Evolutionary conservation across 1,140 invertebrate genomes (phyloP).

Genomic region (Polypedilum pembai): DNA sequence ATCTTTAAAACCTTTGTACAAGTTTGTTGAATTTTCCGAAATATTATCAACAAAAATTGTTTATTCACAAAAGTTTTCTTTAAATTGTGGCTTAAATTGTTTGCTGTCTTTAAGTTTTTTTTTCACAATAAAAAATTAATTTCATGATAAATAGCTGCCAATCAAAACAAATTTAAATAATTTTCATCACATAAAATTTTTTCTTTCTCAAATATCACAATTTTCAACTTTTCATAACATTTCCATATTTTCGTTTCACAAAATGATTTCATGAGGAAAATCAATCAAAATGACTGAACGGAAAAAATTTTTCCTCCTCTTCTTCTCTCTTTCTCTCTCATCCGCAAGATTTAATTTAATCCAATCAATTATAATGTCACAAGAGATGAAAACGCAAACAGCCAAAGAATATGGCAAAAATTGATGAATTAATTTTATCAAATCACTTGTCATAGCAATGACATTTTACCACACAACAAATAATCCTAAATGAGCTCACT

Average conservation of each 20-base stretch:
- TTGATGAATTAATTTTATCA: constrained; percentile 5
- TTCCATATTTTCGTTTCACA: background rate
- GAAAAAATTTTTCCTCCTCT: background rate
- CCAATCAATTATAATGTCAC: constrained; percentile 17
- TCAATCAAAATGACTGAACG: background rate
- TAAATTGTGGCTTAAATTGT: background rate
- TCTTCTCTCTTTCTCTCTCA: background rate
- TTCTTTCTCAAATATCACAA: background rate
- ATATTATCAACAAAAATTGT: too few relatives aligned
- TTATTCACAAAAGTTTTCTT: background rate
- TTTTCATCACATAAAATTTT: background rate
- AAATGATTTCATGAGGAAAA: background rate
- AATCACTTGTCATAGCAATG: background rate
- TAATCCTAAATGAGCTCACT: background rate
- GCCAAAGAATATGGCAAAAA: background rate
- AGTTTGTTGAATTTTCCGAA: too few relatives aligned
- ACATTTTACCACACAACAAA: constrained; percentile 1
- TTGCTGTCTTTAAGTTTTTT: background rate
- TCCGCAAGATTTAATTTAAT: constrained; percentile 1
- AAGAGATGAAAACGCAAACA: background rate
- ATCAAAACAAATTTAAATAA: background rate
- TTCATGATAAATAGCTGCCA: background rate
- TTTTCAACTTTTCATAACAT: background rate
- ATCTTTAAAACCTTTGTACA: too few relatives aligned
- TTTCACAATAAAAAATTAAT: background rate